Percentiles rank a stretch among this genome's conserved stretches.
These are phyloP conservation scores for Rhinoraja longicauda DNA, from an alignment of 2,797 vertebrate genomes.

Conservation along the genomic window DNA sequence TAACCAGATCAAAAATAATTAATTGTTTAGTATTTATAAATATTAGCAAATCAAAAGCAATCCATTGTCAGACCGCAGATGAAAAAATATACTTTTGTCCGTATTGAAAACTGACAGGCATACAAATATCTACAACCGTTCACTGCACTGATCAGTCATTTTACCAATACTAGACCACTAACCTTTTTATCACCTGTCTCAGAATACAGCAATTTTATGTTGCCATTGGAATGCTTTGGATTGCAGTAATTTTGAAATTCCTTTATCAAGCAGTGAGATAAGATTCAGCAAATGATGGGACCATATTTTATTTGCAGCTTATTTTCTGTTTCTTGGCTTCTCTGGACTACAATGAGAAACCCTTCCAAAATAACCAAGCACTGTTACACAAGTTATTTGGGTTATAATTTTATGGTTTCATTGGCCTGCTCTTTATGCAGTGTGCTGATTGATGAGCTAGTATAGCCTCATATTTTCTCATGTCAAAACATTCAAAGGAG, in stretches of 20 bases:
- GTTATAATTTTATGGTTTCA: not conserved
- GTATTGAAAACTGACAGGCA: constrained; percentile 7
- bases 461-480: not conserved
- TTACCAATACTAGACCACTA: not conserved
- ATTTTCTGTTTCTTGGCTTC: not conserved
- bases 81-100: not conserved
- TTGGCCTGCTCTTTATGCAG: constrained; percentile 1
- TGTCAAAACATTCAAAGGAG: not conserved
- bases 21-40: not conserved
- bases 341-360: not conserved
- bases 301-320: too few species aligned
- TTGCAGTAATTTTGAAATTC: not conserved
- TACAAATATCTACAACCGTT: constrained; percentile 26
- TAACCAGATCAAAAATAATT: not conserved
- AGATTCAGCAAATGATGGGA: not conserved
- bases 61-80: not conserved
- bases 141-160: not conserved
- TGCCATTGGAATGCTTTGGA: not conserved
- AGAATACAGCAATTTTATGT: not conserved
- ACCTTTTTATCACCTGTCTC: constrained; percentile 1
- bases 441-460: not conserved
- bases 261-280: not conserved
- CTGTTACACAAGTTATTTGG: not conserved
- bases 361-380: not conserved
- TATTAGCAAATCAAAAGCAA: not conserved